Base-by-base conservation (phyloP, 2,797 vertebrate species). In the Erithacus rubecula region DNA sequence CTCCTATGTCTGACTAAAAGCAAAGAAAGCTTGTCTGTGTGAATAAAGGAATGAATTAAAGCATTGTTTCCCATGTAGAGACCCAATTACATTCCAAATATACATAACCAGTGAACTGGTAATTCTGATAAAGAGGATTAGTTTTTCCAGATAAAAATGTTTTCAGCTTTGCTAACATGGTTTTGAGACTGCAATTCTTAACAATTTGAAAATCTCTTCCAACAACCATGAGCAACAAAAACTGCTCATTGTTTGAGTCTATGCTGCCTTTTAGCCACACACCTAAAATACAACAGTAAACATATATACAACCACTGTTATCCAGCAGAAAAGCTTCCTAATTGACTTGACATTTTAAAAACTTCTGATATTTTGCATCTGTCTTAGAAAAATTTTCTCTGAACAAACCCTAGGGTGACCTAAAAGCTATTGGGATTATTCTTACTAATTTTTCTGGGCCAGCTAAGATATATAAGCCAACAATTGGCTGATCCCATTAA, bases 21-120 rank as follows among this genome's bases (percentile, higher is more conserved):
- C 30, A 87, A 96, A 97, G 89, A 95, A 96, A 92, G 86, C 93
- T 77, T 92, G 36, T 85, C 77, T 96, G 65, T 92, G 37, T 93
- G 88, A 93, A 95, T 87, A 93, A 95, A 96, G 85, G 72, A 82
- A 94, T 96, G 65, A 98, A 98, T 98, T 98, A 97, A 94, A 96
- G 95, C 97, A 98, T 97, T 98, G 97, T 96, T 94, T 96, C 87
- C 79, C 80, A 69, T 17, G 87, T 68, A 97, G 96, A 93, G 85
- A 91, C 72, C 60, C 23, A 30, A 84, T 95, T 97, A 92, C 94
- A 83, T 91, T 95, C 94, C 80, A 94, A 88, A 96, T 87, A 90
- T 37, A 90, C 85, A 91, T 77, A 82, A 72, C 26, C 64, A 95
- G 91, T 81, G 76, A 96, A 88, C 49, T 93, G 67, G 41, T 63